Evolutionary conservation across 2,888 invertebrate species (phyloP).

Genomic region (Cantharis lateralis): DNA sequence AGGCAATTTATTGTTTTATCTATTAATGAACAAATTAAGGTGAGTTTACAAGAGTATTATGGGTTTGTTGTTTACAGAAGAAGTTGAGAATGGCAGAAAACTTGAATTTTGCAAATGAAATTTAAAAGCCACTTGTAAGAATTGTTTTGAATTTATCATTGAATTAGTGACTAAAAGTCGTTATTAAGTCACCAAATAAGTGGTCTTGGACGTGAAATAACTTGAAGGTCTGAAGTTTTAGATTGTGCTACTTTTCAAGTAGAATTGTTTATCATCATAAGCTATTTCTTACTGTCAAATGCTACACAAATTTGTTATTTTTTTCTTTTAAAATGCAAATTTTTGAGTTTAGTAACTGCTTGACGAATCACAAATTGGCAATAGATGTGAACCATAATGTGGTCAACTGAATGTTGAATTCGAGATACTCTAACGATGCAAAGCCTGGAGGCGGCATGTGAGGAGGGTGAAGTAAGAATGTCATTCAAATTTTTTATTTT

Average conservation of each 20-base stretch:
- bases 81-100: neutral
- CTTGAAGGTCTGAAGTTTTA: neutral
- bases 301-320: neutral
- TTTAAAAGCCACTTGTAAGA: slow-evolving; percentile 50
- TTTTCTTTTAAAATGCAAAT: neutral
- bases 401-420: slow-evolving; percentile 57
- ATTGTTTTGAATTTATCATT: slow-evolving; percentile 22
- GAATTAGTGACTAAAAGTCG: neutral
- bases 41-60: slow-evolving; percentile 36
- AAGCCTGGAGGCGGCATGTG: slow-evolving; percentile 69
- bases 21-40: slow-evolving; percentile 38
- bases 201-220: neutral
- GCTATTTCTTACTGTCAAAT: neutral
- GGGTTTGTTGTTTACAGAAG: neutral
- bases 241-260: slow-evolving; percentile 24
- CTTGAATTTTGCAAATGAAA: slow-evolving; percentile 23
- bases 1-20: slow-evolving; percentile 39
- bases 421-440: slow-evolving; percentile 62
- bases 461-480: slow-evolving; percentile 66
- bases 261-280: neutral
- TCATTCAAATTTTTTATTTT: slow-evolving; percentile 29
- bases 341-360: slow-evolving; percentile 10
- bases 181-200: neutral
- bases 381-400: slow-evolving; percentile 43
- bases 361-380: slow-evolving; percentile 8